Base-by-base conservation (phyloP, 2,113 vertebrate genomes). In the Microcebus tavaratra region DNA sequence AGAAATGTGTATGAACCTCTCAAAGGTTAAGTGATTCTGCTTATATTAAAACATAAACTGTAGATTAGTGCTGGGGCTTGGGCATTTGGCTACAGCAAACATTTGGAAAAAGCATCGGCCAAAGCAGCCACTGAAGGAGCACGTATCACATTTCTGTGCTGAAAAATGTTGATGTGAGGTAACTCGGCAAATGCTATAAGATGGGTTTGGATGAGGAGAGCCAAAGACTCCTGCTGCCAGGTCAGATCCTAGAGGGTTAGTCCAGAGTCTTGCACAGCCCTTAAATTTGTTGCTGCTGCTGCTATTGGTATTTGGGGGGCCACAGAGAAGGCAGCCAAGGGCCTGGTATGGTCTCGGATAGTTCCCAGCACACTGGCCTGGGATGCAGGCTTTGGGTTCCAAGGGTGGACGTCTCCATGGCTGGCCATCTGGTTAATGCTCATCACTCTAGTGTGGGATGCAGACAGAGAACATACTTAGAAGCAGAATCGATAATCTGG, bases 401-500 rank as follows among this genome's bases (percentile, higher is more conserved):
- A 39, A 86, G 65, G 84, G 76, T 53, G 42, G 86, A 82, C 3
- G 1, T 89, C 50, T 91, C 94, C 36, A 20, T 39, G 15, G 89
- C 36, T 21, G 55, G 48, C 78, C 83, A 95, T 96, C 93, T 96
- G 94, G 57, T 67, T n/a, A 39, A 14, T 12, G 48, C 53, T 63
- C 55, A n/a, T 89, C 85, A 36, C 3, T 8, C 55, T 75, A 8
- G 34, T 87, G 94, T 67, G 87, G 89, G 82, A 53, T 25, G 79
- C 82, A 90, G 55, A 88, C 85, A 67, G 63, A 87, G 91, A 94
- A 67, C 82, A 79, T 14, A 57, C 89, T 94, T 27, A 76, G 79
- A 91, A 85, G 55, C 79, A 95, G 91, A 89, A 91, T 95, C 89
- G 20, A 88, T 94, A 79, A 93, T 90, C 90, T 96, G 94, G 83